Base-by-base conservation (phyloP, 2,113 vertebrate species). In the Rynchops niger region DNA sequence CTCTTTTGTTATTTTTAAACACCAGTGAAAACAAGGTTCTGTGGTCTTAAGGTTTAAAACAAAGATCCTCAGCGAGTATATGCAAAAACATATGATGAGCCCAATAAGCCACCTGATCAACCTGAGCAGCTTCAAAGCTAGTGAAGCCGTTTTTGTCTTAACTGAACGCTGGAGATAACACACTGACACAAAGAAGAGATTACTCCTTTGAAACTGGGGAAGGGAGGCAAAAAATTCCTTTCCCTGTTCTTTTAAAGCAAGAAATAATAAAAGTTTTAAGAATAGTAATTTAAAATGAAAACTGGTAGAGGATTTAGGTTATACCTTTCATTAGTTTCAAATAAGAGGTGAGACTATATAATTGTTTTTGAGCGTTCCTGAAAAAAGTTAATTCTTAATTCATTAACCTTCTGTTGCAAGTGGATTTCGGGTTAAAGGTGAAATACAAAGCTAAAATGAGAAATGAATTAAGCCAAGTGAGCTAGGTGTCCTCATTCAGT, bases 371-470 rank as follows among this genome's bases (percentile, higher is more conserved):
- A 55, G 67, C 16, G 56, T 17, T 86, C 61, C 52, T 79, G 30
- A 55, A 71, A 95, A 34, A 95, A 87, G 30, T 79, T 10, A 82
- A 59, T 84, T 74, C 32, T 50, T 55, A 77, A 73, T 78, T 92
- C 88, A 82, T 73, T 94, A 92, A 2, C 81, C 58, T 90, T 79
- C 58, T 74, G 70, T 47, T 65, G 56, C 79, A 82, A 61, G 72
- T 30, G 65, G 43, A 42, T 94, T 52, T 87, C 3, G 12, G 82
- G 86, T 82, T 49, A 93, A 78, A 96, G 92, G 90, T 73, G 94
- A 95, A 84, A 70, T 40, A 17, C 0, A 66, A 78, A 97, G 87
- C 91, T 96, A 93, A 94, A 96, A 91, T 82, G 77, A 87, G 95
- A 88, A 88, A 25, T 42, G 69, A 90, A 77, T 53, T 26, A 55